Base-by-base conservation (phyloP, 2,797 vertebrate genomes). In the Siniperca obscura region DNA sequence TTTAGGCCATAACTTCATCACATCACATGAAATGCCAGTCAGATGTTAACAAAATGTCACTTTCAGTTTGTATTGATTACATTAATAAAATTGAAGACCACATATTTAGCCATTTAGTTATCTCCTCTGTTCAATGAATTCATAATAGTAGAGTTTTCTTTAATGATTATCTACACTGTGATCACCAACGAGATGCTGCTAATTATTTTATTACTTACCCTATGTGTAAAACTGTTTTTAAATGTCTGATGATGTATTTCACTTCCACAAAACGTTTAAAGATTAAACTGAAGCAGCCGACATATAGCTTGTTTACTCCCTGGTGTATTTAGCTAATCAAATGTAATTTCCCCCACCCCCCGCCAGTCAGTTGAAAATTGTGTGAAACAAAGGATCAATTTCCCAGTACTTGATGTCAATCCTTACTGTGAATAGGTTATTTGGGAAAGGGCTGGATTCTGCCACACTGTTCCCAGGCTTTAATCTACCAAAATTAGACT, bases 401-500 rank as follows among this genome's bases (percentile, higher is more conserved):
- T 82, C 70, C 70, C 73, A 80, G 67, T 30, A 60, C 67, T 74
- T 81, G 44, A 75, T 80, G 74, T 80, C 50, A 70, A 48, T 55
- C 64, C 71, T 76, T 22, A 59, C 79, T 86, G 52, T 74, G 48
- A 80, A 75, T 60, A 70, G 19, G 34, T 76, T 85, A 9, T 61
- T 84, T 81, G 40, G 73, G 71, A 83, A 65, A 78, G 27, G 70
- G 42, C 64, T 73, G 38, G 44, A 86, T 82, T 87, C 73, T 84
- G 76, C 77, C 50, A 56, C 76, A 76, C 19, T 59, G 79, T 91
- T 91, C 60, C 57, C 80, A 67, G 36, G 66, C 87, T 92, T 93
- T 92, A 86, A 91, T 87, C 80, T 72, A 62, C 78, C 67, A 85
- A 87, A 90, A 91, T 90, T 85, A 87, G 83, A 89, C 82, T 89